Evolutionary conservation across 2,888 invertebrate species (phyloP).

Genomic region (Therioaphis trifolii): DNA sequence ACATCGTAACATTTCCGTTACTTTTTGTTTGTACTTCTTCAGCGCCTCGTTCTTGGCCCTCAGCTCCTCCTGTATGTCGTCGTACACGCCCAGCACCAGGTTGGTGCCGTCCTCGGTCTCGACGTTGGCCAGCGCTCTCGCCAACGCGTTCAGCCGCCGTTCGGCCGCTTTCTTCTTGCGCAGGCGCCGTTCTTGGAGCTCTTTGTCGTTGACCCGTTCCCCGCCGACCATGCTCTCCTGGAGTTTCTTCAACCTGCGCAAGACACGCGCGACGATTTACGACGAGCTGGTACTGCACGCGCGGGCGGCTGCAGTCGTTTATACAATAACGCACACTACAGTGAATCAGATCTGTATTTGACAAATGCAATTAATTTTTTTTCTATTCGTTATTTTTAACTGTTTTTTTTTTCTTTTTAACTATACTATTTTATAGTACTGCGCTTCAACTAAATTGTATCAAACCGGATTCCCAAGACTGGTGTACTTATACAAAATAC

Average conservation of each 20-base stretch:
- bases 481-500: too few relatives aligned
- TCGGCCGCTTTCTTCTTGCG: constrained; percentile 79
- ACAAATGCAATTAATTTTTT: too few relatives aligned
- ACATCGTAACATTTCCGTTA: too few relatives aligned
- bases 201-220: constrained; percentile 79
- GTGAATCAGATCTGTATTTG: too few relatives aligned
- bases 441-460: too few relatives aligned
- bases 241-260: constrained; percentile 73
- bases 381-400: too few relatives aligned
- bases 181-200: constrained; percentile 77
- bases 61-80: constrained; percentile 83
- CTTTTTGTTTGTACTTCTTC: constrained; percentile 76
- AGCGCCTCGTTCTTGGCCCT: constrained; percentile 77
- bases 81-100: constrained; percentile 79
- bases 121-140: constrained; percentile 69
- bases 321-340: too few relatives aligned
- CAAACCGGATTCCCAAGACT: too few relatives aligned
- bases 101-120: constrained; percentile 76
- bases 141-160: constrained; percentile 72
- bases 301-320: too few relatives aligned
- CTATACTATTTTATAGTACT: too few relatives aligned
- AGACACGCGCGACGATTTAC: neutral
- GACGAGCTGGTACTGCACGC: too few relatives aligned
- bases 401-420: too few relatives aligned
- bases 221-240: constrained; percentile 84